Evolutionary conservation across 2,797 vertebrate genomes (phyloP).

Genomic region (Lagocephalus sceleratus): DNA sequence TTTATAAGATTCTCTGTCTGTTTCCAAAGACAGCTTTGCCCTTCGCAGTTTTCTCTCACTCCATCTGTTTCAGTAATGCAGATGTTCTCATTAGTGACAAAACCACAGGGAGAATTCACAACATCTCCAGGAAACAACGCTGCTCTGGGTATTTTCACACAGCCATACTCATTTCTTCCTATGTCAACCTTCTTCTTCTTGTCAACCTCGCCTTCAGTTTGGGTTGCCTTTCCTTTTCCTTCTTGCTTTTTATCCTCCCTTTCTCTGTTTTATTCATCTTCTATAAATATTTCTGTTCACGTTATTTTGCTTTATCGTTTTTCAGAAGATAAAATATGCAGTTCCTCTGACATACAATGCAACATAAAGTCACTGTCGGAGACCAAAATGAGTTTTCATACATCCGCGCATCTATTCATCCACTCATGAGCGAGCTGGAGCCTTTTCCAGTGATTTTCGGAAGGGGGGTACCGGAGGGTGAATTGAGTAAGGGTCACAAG

Average conservation of each 20-base stretch:
- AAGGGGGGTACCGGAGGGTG: too few species aligned
- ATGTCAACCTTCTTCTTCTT: too few species aligned
- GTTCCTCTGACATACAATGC: too few species aligned
- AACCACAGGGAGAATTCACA: slow-evolving; percentile 49
- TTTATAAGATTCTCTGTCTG: slow-evolving; percentile 10
- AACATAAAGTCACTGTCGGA: too few species aligned
- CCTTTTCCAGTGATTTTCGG: too few species aligned
- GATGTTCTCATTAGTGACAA: slow-evolving; percentile 67
- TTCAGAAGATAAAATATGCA: background rate
- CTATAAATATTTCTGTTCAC: background rate
- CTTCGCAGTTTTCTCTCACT: slow-evolving; percentile 36
- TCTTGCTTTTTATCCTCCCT: background rate
- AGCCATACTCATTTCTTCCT: slow-evolving; percentile 27
- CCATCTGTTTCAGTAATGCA: slow-evolving; percentile 53
- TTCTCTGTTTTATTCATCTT: background rate
- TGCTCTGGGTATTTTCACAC: slow-evolving; percentile 23
- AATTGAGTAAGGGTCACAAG: too few species aligned
- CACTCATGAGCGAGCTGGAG: too few species aligned
- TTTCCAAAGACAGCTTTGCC: slow-evolving; percentile 36
- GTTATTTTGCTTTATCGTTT: background rate
- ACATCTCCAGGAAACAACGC: slow-evolving; percentile 31
- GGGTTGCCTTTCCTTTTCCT: background rate
- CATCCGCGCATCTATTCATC: too few species aligned
- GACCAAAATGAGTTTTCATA: too few species aligned
- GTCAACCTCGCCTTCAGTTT: slow-evolving; percentile 2